A percentile compares a stretch with the other conserved stretches of the same genome.
Conservation (phyloP, 2,113 vertebrate genomes). For the Ginglymostoma cirratum region DNA sequence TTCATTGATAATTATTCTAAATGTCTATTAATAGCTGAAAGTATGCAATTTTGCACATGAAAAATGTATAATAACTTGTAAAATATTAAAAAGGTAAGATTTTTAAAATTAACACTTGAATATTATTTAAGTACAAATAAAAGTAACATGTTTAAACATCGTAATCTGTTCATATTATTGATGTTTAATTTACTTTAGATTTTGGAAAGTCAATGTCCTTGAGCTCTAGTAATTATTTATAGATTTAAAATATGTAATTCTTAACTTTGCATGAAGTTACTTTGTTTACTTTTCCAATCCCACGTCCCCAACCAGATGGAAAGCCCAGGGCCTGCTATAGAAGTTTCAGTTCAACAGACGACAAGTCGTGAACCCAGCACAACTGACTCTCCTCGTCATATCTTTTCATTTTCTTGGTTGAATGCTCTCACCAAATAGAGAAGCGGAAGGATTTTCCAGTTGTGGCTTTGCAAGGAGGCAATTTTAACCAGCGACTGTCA, state of each 20-base stretch:
- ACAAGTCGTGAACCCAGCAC: neutral
- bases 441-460: neutral
- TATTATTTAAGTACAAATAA: neutral
- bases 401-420: constrained; percentile 37
- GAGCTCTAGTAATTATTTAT: neutral
- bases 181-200: neutral
- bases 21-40: neutral
- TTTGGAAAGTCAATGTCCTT: neutral
- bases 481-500: neutral
- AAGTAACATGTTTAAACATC: neutral
- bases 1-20: neutral
- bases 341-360: neutral
- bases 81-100: neutral
- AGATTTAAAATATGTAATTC: neutral
- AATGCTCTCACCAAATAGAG: constrained; percentile 26
- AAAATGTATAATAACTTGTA: neutral
- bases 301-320: neutral
- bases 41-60: neutral
- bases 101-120: neutral
- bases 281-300: neutral
- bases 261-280: constrained; percentile 17
- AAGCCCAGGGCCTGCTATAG: neutral
- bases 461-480: neutral
- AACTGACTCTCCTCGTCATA: constrained; percentile 18
- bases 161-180: neutral